Conservation (phyloP, 2,113 vertebrate species). For the Poecile atricapillus region DNA sequence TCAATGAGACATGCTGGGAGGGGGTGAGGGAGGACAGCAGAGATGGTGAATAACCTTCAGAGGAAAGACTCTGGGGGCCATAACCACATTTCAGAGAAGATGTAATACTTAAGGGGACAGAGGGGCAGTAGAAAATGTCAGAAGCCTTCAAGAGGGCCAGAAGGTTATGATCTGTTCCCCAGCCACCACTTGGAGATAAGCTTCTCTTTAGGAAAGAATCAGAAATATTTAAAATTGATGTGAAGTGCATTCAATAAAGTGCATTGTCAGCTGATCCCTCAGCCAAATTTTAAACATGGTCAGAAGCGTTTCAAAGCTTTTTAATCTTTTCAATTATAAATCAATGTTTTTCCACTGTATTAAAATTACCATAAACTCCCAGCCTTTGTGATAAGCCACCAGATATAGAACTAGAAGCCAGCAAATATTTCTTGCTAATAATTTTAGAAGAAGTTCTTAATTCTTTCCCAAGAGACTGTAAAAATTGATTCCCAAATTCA, state of each 20-base stretch:
- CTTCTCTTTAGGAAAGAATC: not conserved
- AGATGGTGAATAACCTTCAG: not conserved
- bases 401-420: not conserved
- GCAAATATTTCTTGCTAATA: not conserved
- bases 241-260: not conserved
- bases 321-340: not conserved
- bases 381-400: not conserved
- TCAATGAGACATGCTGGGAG: not conserved
- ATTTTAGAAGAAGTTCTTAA: not conserved
- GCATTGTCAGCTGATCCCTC: not conserved
- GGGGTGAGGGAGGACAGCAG: not conserved
- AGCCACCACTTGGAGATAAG: constrained; percentile 3
- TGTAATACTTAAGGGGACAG: not conserved
- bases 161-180: not conserved
- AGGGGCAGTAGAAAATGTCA: not conserved
- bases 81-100: not conserved
- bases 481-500: not conserved
- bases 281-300: not conserved
- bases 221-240: constrained; percentile 2
- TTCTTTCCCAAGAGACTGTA: not conserved
- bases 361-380: not conserved
- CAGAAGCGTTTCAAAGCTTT: not conserved
- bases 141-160: not conserved
- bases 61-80: not conserved
- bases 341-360: not conserved